Conservation (phyloP, 2,113 vertebrate species). For the Odobenus rosmarus region DNA sequence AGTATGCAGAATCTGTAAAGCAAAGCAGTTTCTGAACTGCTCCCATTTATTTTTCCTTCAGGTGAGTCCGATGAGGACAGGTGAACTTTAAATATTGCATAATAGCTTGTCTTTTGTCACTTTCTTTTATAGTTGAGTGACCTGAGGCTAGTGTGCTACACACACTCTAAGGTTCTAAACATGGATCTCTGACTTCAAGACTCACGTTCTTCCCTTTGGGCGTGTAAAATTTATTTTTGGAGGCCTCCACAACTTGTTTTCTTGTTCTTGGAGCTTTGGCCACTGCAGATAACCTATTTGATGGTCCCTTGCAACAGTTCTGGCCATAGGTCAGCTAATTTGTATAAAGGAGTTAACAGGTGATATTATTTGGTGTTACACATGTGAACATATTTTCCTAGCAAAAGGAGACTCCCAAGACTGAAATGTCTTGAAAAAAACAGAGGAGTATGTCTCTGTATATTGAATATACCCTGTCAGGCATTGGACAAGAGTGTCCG, state of each 20-base stretch:
- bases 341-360: neutral
- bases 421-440: neutral
- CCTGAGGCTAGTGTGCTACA: neutral
- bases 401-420: neutral
- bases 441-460: neutral
- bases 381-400: neutral
- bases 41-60: neutral
- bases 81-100: neutral
- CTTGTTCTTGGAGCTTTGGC: neutral
- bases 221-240: neutral
- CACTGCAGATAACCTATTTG: neutral
- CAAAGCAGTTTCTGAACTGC: neutral
- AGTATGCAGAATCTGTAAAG: neutral
- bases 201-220: neutral
- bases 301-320: neutral
- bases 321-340: neutral
- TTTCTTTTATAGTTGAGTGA: neutral
- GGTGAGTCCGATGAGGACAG: neutral
- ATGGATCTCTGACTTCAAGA: neutral
- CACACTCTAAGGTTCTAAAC: neutral
- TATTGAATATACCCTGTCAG: neutral
- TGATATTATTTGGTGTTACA: neutral
- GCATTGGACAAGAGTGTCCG: neutral
- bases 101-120: neutral
- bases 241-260: neutral